Conservation (phyloP, 2,113 vertebrate genomes). For the Myocastor coypus region DNA sequence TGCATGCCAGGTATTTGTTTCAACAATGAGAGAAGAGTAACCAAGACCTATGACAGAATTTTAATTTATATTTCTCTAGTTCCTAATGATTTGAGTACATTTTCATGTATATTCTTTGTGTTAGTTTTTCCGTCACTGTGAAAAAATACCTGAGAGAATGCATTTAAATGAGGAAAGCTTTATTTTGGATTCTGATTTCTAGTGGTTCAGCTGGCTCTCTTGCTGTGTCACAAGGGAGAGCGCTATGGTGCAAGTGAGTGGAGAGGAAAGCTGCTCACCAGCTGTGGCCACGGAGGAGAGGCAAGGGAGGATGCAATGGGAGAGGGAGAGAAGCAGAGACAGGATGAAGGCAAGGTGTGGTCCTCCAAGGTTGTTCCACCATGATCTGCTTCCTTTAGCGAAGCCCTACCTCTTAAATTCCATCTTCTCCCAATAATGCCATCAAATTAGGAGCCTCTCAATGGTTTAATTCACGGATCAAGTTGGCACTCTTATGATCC, state of each 20-base stretch:
- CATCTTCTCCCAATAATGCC: background rate
- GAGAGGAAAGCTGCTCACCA: background rate
- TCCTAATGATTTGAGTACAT: conserved; percentile 1
- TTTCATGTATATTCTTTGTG: background rate
- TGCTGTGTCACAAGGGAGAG: background rate
- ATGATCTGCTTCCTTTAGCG: background rate
- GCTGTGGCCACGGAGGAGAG: background rate
- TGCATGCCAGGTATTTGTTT: too few species aligned
- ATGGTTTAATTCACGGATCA: background rate
- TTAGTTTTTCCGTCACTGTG: background rate
- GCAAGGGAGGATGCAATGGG: too few species aligned
- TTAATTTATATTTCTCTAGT: background rate
- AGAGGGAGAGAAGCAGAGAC: background rate
- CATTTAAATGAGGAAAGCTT: background rate
- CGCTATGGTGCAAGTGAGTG: background rate
- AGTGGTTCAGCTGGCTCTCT: background rate
- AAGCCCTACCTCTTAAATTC: background rate
- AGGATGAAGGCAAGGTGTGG: background rate
- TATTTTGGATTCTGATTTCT: background rate
- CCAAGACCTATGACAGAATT: background rate
- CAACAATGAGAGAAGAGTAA: too few species aligned
- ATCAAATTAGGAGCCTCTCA: background rate
- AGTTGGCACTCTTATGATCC: background rate
- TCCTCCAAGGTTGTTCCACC: background rate
- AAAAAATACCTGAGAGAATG: background rate